Evolutionary conservation across 2,888 invertebrate genomes (phyloP), one percentile per base, ranked within the genome.

Genomic region (Loripinus fragilis): DNA sequence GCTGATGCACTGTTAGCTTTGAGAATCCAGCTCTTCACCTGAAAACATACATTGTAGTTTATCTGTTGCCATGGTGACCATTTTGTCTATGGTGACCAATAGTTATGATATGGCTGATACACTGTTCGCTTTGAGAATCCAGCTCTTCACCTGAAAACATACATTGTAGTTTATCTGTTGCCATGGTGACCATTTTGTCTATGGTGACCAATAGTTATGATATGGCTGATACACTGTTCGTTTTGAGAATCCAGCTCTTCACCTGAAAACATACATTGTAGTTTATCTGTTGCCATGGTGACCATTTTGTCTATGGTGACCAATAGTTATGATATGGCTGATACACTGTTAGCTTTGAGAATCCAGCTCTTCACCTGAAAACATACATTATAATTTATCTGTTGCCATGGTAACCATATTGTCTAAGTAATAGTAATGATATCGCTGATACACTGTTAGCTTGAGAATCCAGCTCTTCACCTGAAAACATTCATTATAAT

Each of bases 331-430:
- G 5, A 23, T 5, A n/a, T 70, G 25, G n/a, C 7, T 41, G 67
- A n/a, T n/a, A 20, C 17, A 33, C 25, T 23, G 25, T 10, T 5
- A 60, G 60, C 33, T 20, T 33, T 10, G 2, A 33, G 7, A 10
- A 60, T 60, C 60, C 60, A 60, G 30, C 33, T 17, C 1, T 20
- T 60, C 2, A 60, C 60, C 60, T 60, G 33, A 10, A 60, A 33
- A 25, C 2, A n/a, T 25, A 52, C 52, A 38, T n/a, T n/a, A n/a
- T n/a, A n/a, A n/a, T n/a, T 20, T 20, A 45, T 79, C 78, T 50
- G 82, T 82, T 42, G 55, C 76, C 76, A 84, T 74, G 71, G 78
- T 20, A 50, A 83, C 50, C 28, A 84, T 28, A 38, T 74, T n/a
- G 66, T 79, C 80, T 2, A 86, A 55, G 20, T 60, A 84, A 23